These are phyloP conservation scores for Leuctra nigra DNA, from an alignment of 2,888 invertebrate species.

Conservation along the genomic window DNA sequence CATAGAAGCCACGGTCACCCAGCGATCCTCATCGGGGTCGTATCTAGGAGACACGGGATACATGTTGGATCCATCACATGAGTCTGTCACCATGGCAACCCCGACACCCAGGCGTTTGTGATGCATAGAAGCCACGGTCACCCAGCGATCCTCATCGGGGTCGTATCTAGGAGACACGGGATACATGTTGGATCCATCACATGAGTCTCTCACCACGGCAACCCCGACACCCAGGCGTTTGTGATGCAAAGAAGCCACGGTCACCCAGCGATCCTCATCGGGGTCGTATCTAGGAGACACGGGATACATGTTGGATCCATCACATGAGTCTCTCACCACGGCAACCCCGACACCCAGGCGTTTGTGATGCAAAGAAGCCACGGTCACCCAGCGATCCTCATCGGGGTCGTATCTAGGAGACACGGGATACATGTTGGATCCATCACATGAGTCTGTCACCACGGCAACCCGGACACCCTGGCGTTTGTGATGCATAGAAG, in stretches of 20 bases:
- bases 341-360: conserved; percentile 67
- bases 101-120: conserved; percentile 70
- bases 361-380: conserved; percentile 67
- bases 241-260: conserved; percentile 65
- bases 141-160: conserved; percentile 80
- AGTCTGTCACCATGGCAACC: conserved; percentile 49
- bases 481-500: no score
- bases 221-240: conserved; percentile 71
- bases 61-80: no score
- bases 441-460: no score
- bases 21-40: conserved; percentile 77
- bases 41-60: no score
- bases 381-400: conserved; percentile 69
- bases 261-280: conserved; percentile 73
- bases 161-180: no score
- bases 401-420: conserved; percentile 87
- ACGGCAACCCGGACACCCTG: no score
- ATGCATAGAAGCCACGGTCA: conserved; percentile 65
- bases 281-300: conserved; percentile 88
- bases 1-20: conserved; percentile 72
- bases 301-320: no score
- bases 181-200: no score
- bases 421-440: no score
- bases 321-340: conserved; percentile 55
- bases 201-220: conserved; percentile 51